Evolutionary conservation across 2,113 vertebrate genomes (phyloP), one percentile per base, ranked within the genome.

Genomic region (Callaeas wilsoni): DNA sequence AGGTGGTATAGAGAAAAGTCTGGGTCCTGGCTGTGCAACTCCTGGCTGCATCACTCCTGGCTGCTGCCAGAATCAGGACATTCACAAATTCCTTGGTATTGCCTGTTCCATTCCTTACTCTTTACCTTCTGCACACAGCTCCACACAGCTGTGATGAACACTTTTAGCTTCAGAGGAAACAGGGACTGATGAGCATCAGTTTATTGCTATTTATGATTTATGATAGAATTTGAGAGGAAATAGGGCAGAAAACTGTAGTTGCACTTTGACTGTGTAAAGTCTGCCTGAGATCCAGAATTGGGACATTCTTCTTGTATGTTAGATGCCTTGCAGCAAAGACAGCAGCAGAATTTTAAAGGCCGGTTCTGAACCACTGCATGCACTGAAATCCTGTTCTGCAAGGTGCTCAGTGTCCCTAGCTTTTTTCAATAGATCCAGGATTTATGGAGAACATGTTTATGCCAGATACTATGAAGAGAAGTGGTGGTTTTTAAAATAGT

Each of bases 161-260:
- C n/a, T 62, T 94, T 55, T 39, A 30, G 50, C 22, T 71, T 76
- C 18, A 65, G 47, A 89, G 69, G 83, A 94, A 91, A 42, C 4
- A 46, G 26, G 12, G 73, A 76, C 32, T 10, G 8, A 83, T 60
- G 30, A 94, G 5, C 3, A 21, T 41, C 27, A 44, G 7, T 49
- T 49, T 44, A 50, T 55, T 39, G 12, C 32, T 77, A 67, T 77
- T 92, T 94, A 92, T 94, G 52, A 90, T 88, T 94, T 78, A 95
- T 92, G 37, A 89, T 37, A 74, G 76, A 93, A 87, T 82, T 92
- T 94, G 75, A 95, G 53, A 93, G 23, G 62, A 97, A 96, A 93
- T 75, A 90, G 47, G 77, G 59, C 39, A 92, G 56, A 96, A 97
- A 94, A 86, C 27, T 39, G 7, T 57, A 60, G 56, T 59, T 73